Conservation (phyloP, 2,113 vertebrate species). For the Saccopteryx leptura region DNA sequence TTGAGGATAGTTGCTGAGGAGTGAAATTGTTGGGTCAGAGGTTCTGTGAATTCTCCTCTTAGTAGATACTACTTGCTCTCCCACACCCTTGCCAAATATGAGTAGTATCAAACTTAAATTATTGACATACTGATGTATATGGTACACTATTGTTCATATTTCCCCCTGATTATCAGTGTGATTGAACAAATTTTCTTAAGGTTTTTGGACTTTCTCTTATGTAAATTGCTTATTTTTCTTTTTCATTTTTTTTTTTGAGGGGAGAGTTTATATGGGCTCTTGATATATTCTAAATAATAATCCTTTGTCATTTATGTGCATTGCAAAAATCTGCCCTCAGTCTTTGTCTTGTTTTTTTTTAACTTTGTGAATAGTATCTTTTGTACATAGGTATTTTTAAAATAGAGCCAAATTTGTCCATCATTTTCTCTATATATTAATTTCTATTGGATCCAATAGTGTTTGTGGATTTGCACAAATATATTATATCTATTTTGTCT, state of each 20-base stretch:
- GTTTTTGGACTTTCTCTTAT: slow-evolving; percentile 25
- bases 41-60: background rate
- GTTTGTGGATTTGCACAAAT: background rate
- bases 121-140: background rate
- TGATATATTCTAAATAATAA: slow-evolving; percentile 47
- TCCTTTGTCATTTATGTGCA: background rate
- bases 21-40: background rate
- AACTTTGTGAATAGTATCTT: background rate
- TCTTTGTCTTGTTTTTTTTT: slow-evolving; percentile 1
- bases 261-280: background rate
- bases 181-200: slow-evolving; percentile 10
- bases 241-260: background rate
- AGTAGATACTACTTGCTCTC: background rate
- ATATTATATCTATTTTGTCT: background rate
- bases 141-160: background rate
- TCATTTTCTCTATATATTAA: background rate
- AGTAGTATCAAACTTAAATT: background rate
- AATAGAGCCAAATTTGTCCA: background rate
- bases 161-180: background rate
- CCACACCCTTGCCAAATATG: background rate
- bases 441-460: slow-evolving; percentile 41
- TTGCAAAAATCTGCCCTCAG: background rate
- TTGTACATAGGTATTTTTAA: background rate
- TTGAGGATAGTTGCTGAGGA: background rate
- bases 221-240: slow-evolving; percentile 13